Evolutionary conservation across 2,888 invertebrate species (phyloP).

Genomic region (Folsomia candida): DNA sequence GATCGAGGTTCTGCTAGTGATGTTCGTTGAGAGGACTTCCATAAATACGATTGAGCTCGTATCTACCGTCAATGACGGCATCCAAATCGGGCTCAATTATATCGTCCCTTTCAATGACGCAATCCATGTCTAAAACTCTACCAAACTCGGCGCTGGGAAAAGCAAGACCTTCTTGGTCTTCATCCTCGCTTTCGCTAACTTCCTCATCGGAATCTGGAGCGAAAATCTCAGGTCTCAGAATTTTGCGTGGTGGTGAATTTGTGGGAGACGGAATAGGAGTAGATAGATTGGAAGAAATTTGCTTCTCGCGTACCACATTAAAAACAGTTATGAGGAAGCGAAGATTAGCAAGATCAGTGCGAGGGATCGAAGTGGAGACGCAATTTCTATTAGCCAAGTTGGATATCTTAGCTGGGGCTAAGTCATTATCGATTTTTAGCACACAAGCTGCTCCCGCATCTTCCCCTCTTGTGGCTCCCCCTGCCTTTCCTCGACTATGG

Average conservation of each 20-base stretch:
- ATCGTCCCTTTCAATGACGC: slow-evolving; percentile 13
- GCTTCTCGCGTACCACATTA: background rate
- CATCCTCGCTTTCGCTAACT: background rate
- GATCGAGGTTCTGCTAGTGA: background rate
- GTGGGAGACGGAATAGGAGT: background rate
- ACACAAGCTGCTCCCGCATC: slow-evolving; percentile 17
- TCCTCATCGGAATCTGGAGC: background rate
- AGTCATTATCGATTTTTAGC: background rate
- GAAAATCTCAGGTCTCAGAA: background rate
- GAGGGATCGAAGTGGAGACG: background rate
- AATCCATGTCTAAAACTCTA: slow-evolving; percentile 3
- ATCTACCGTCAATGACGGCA: background rate
- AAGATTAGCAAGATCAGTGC: background rate
- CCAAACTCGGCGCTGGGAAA: no score
- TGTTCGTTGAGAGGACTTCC: background rate
- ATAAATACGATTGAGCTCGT: background rate
- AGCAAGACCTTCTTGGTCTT: background rate
- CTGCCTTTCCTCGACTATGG: slow-evolving; percentile 14
- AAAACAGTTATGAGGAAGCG: background rate
- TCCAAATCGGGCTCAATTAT: background rate
- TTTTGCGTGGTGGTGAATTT: background rate
- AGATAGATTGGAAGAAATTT: background rate
- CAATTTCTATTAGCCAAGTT: background rate
- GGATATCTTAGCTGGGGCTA: background rate
- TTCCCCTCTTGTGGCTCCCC: background rate